A percentile compares a stretch with the other conserved stretches of the same genome.
These are phyloP conservation scores for Spinus pinus DNA, from an alignment of 2,797 vertebrate species.

Conservation along the genomic window DNA sequence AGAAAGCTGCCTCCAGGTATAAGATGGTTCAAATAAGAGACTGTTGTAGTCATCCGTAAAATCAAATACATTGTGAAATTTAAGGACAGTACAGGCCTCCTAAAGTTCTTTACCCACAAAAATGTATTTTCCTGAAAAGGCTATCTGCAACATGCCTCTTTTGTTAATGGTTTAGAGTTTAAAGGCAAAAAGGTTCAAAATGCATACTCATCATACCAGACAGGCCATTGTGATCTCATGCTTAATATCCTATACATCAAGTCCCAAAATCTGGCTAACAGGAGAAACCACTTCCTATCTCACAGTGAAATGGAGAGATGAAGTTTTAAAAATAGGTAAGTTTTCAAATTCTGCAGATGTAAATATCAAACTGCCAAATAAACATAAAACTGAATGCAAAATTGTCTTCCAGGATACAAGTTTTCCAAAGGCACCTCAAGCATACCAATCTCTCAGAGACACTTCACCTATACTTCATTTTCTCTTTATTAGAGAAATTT, in stretches of 20 bases:
- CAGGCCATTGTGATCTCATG: background rate
- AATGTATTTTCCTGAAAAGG: background rate
- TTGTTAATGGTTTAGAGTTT: background rate
- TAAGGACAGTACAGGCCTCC: background rate
- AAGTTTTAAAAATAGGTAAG: background rate
- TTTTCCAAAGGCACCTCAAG: background rate
- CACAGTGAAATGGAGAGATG: background rate
- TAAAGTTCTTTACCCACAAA: background rate
- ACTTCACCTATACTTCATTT: background rate
- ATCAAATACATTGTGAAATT: background rate
- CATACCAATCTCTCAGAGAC: background rate
- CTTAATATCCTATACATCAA: background rate
- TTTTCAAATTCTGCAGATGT: background rate
- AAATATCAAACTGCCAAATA: background rate
- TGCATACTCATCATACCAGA: background rate
- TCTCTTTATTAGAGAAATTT: background rate
- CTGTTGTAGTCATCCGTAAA: background rate
- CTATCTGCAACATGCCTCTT: background rate
- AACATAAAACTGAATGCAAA: background rate
- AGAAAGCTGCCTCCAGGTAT: background rate
- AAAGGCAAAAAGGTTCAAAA: background rate
- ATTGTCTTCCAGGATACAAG: background rate
- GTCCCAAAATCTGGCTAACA: background rate
- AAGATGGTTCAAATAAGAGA: background rate
- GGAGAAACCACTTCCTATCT: background rate